Percentiles rank a stretch among this genome's conserved stretches.
phyloP scores from a whole-genome alignment of 2,113 vertebrate species.

The Labeo rohita region DNA sequence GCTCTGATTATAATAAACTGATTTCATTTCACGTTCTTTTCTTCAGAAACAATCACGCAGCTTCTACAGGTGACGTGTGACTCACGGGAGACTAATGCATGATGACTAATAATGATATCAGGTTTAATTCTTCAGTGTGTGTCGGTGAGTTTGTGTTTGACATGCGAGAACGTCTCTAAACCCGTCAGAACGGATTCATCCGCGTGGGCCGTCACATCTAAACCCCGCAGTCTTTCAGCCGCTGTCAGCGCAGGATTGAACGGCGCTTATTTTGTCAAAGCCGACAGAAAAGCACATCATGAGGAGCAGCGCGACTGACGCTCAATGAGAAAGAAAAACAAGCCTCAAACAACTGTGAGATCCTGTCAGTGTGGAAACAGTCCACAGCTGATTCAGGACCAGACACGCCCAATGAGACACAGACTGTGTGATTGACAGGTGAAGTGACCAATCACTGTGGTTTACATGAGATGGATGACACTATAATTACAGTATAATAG shows the following conservation, averaged over 20 bases:
- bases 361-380: neutral
- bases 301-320: neutral
- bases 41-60: neutral
- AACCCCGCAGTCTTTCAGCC: neutral
- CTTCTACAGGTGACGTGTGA: neutral
- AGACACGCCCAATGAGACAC: no score
- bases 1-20: neutral
- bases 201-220: neutral
- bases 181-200: neutral
- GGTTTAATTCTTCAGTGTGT: neutral
- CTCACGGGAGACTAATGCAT: neutral
- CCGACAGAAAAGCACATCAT: neutral
- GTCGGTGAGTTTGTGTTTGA: neutral
- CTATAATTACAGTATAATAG: no score
- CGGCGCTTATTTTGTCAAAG: neutral
- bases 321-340: neutral
- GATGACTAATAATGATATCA: neutral
- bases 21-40: neutral
- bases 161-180: neutral
- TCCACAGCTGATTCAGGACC: no score
- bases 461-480: no score
- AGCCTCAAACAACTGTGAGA: neutral
- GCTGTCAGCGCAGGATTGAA: neutral
- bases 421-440: no score
- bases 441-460: no score